phyloP scores from a whole-genome alignment of 1,140 invertebrate species.

The Drosophila repletoides region DNA sequence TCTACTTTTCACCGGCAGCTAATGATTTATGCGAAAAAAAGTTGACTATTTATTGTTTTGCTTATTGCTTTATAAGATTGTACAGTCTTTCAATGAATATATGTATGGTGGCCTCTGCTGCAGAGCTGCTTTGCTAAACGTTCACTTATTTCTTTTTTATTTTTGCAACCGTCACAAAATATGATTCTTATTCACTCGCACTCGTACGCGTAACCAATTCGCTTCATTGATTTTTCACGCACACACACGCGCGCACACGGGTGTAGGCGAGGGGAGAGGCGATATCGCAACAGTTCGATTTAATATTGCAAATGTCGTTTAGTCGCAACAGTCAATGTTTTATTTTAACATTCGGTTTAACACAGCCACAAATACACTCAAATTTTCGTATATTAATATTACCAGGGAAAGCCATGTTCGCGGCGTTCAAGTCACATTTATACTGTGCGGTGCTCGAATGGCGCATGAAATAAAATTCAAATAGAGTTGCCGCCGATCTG shows the following conservation, averaged over 20 bases:
- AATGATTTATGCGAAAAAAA: slow-evolving; percentile 24
- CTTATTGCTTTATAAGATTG: slow-evolving; percentile 11
- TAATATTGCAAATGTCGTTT: slow-evolving; percentile 32
- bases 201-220: slow-evolving; percentile 50
- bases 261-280: slow-evolving; percentile 29
- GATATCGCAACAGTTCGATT: slow-evolving; percentile 23
- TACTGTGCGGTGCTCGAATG: slow-evolving; percentile 53
- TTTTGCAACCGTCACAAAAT: slow-evolving; percentile 53
- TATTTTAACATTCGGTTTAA: slow-evolving; percentile 80
- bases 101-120: slow-evolving; percentile 31
- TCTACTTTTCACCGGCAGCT: slow-evolving; percentile 36
- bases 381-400: slow-evolving; percentile 70
- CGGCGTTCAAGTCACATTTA: slow-evolving; percentile 60
- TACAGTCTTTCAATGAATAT: slow-evolving; percentile 34
- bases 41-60: slow-evolving; percentile 14
- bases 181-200: slow-evolving; percentile 61
- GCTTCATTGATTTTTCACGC: slow-evolving; percentile 58
- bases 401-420: slow-evolving; percentile 86
- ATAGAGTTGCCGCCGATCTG: slow-evolving; percentile 27
- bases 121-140: slow-evolving; percentile 40
- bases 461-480: slow-evolving; percentile 51
- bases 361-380: slow-evolving; percentile 67
- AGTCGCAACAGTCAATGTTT: slow-evolving; percentile 58
- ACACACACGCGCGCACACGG: slow-evolving; percentile 33
- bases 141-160: slow-evolving; percentile 40